A percentile compares a stretch with the other conserved stretches of the same genome.
Conservation (phyloP, 2,113 vertebrate genomes). For the Sciurus niger region DNA sequence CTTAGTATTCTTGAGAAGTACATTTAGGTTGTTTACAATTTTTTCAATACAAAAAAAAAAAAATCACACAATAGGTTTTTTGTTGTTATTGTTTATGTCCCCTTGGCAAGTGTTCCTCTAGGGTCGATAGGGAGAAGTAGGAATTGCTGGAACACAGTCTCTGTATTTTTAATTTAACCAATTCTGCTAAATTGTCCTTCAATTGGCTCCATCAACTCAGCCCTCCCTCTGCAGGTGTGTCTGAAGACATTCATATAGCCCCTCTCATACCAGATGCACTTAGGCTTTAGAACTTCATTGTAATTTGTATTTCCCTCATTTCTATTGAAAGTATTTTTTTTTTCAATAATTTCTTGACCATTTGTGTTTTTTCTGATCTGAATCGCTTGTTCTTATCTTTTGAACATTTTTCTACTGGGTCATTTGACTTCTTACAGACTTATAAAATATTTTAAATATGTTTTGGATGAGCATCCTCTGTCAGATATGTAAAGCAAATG, state of each 20-base stretch:
- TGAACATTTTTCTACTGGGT: neutral
- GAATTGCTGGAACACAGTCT: neutral
- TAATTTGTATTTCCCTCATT: neutral
- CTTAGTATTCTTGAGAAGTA: neutral
- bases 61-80: neutral
- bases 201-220: neutral
- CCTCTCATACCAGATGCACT: fast-evolving
- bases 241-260: neutral
- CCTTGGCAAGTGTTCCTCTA: neutral
- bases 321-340: neutral
- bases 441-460: constrained; percentile 7
- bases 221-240: neutral
- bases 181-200: neutral
- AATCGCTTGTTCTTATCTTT: neutral
- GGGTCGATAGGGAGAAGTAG: neutral
- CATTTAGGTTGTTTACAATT: neutral
- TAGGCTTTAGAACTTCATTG: neutral
- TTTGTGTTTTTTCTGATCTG: neutral
- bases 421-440: neutral
- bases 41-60: neutral
- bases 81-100: neutral
- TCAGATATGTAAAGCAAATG: neutral
- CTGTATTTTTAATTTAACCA: neutral
- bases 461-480: neutral
- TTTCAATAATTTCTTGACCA: neutral